Base-by-base conservation (phyloP, 2,113 vertebrate species). In the Galeopterus variegatus region DNA sequence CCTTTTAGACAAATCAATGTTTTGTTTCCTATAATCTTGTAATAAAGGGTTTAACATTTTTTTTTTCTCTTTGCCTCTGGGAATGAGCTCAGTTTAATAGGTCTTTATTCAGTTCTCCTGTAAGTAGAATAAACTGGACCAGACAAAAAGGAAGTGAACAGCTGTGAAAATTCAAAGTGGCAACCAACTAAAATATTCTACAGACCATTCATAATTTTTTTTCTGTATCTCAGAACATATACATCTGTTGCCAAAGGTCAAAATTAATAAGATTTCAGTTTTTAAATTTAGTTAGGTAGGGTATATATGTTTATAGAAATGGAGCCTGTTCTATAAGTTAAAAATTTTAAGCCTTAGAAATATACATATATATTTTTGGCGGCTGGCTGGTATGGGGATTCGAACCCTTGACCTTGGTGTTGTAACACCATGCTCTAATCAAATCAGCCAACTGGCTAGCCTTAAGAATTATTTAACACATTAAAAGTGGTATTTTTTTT, bases 211-310 rank as follows among this genome's bases (percentile, higher is more conserved):
- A 67, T 50, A 6, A 1, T 50, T 69, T 23, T 69, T 36, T 62
- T 41, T 52, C 5, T 31, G 5, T 48, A 50, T 83, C 24, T 73
- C 54, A 75, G 84, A 72, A 62, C 31, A 64, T 21, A 31, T 52
- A 70, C 8, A 77, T 10, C 36, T 88, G 26, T 48, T 89, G 85
- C 24, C 65, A 8, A 1, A 79, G 7, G 14, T 77, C 2, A 85
- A 60, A 72, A 72, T 80, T 91, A 81, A 54, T 77, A 92, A 85
- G 72, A 90, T 64, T 48, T 88, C 3, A 81, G 23, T 62, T 94
- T 69, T 41, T 33, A 93, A n/a, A 72, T 60, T 54, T 75, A 81
- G 79, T 75, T 92, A 79, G 8, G 12, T 28, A 79, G 10, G 17
- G 0, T 79, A 41, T 12, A 76, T 6, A 70, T 19, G 80, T 60